Conservation (phyloP, 1,140 invertebrate species). For the Diuraphis noxia region DNA sequence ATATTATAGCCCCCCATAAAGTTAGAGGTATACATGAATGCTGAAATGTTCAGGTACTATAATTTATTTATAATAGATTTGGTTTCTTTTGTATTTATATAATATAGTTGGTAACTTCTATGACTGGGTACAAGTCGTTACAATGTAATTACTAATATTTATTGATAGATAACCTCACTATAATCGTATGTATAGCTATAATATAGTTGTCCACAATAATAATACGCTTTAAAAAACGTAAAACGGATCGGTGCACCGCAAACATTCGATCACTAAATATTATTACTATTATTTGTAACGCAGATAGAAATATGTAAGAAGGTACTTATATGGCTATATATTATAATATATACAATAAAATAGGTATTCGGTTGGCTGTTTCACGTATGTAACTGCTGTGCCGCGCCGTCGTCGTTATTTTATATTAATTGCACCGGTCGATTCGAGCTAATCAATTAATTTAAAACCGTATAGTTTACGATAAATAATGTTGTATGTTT, state of each 20-base stretch:
- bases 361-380: neutral
- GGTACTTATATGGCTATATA: too few relatives aligned
- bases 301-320: too few relatives aligned
- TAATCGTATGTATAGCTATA: neutral
- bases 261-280: neutral
- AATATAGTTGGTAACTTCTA: neutral
- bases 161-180: neutral
- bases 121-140: neutral
- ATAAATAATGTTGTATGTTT: constrained; percentile 19
- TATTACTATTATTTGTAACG: neutral
- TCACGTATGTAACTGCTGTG: neutral
- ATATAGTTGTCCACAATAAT: neutral
- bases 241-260: neutral
- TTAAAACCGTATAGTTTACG: constrained; percentile 18
- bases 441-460: neutral
- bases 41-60: neutral
- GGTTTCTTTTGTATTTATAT: neutral
- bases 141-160: neutral
- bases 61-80: constrained; percentile 7
- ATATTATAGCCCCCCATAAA: neutral
- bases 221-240: neutral
- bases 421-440: constrained; percentile 16
- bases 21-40: neutral
- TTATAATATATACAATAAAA: too few relatives aligned
- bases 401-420: neutral